These are phyloP conservation scores for Myripristis jacobus DNA, from an alignment of 2,797 vertebrate species.

Conservation along the genomic window DNA sequence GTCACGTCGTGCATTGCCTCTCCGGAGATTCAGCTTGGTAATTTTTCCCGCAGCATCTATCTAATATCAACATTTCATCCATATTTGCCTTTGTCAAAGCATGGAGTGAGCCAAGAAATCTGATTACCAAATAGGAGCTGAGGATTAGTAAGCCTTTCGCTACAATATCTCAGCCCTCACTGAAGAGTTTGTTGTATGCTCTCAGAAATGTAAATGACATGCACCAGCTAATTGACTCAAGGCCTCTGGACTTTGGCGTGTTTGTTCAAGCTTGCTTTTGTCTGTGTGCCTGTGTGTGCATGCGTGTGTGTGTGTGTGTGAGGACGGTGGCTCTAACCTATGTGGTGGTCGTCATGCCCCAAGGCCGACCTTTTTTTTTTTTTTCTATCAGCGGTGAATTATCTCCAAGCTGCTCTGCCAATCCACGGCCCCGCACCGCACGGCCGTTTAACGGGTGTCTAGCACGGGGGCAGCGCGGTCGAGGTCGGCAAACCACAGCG, in stretches of 20 bases:
- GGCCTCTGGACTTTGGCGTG: background rate
- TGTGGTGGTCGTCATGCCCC: constrained; percentile 44
- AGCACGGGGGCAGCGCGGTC: constrained; percentile 67
- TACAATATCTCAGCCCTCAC: background rate
- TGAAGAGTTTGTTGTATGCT: background rate
- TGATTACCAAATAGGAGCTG: constrained; percentile 12
- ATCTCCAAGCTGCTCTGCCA: constrained; percentile 66
- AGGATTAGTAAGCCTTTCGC: background rate
- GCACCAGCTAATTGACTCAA: constrained; percentile 14
- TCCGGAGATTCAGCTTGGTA: constrained; percentile 15
- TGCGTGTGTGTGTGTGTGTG: constrained; percentile 24
- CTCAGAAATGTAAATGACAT: constrained; percentile 14
- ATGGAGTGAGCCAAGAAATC: constrained; percentile 28
- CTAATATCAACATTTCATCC: constrained; percentile 49
- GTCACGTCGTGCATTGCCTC: constrained; percentile 42
- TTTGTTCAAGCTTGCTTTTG: constrained; percentile 15
- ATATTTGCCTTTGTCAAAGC: constrained; percentile 55
- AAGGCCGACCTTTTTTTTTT: constrained; percentile 76
- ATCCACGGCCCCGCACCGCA: constrained; percentile 57
- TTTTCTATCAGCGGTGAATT: constrained; percentile 75
- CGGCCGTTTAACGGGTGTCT: constrained; percentile 74
- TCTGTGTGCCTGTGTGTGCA: constrained; percentile 20
- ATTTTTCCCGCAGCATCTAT: constrained; percentile 16
- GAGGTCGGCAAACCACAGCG: constrained; percentile 76
- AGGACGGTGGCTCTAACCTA: constrained; percentile 32